Evolutionary conservation across 2,113 vertebrate genomes (phyloP).

Genomic region (Dasyornis broadbenti): DNA sequence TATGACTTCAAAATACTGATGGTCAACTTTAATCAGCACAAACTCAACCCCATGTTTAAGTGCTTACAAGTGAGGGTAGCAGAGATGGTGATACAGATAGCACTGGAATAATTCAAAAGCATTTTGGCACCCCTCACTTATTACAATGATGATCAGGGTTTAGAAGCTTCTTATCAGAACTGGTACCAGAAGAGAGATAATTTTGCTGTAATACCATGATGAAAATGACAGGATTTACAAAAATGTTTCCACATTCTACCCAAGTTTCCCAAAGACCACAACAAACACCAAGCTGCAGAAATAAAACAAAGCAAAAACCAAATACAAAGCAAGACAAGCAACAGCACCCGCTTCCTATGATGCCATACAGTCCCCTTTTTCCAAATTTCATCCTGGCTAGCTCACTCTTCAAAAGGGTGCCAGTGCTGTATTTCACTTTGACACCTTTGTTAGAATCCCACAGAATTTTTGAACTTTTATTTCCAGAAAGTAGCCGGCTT

Average conservation of each 20-base stretch:
- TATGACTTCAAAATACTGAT: background rate
- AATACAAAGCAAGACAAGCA: background rate
- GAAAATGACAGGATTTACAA: background rate
- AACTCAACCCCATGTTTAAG: background rate
- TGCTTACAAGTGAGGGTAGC: background rate
- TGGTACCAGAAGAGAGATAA: background rate
- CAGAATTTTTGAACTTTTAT: slow-evolving; percentile 80
- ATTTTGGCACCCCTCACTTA: background rate
- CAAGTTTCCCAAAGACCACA: background rate
- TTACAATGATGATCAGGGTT: background rate
- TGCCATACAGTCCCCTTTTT: accelerated
- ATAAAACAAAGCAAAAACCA: background rate
- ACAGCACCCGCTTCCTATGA: accelerated
- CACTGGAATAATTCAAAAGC: background rate
- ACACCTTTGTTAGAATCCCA: slow-evolving; percentile 52
- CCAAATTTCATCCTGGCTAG: background rate
- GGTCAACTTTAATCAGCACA: background rate
- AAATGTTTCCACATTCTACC: background rate
- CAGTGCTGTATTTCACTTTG: background rate
- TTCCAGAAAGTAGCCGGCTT: slow-evolving; percentile 74
- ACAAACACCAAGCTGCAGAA: background rate
- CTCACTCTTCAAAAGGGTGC: background rate
- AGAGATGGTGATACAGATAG: background rate
- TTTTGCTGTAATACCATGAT: background rate
- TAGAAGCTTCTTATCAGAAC: background rate